These are phyloP conservation scores for Calliopsis andreniformis DNA, from an alignment of 1,140 invertebrate species.

Conservation along the genomic window DNA sequence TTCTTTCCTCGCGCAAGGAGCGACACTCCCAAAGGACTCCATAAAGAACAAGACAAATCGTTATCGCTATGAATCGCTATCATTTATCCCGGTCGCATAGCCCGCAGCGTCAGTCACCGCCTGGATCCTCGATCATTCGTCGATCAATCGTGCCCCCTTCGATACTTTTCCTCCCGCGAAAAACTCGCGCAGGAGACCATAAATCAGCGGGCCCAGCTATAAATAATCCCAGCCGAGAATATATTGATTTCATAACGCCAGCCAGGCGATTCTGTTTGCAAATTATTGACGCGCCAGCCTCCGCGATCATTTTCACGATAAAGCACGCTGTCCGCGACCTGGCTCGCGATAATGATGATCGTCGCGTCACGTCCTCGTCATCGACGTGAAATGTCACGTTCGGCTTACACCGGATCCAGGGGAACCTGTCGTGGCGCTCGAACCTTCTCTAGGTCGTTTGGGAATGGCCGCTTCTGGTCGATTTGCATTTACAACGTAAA, in stretches of 20 bases:
- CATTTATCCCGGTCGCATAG: not conserved
- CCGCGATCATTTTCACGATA: not conserved
- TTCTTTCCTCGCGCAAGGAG: conserved; percentile 51
- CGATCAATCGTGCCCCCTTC: not conserved
- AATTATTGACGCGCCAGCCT: conserved; percentile 22
- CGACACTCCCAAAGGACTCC: not conserved
- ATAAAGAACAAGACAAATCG: not conserved
- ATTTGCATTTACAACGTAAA: conserved; percentile 69
- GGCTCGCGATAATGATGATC: not conserved
- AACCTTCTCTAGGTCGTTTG: conserved; percentile 67
- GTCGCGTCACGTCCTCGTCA: not conserved
- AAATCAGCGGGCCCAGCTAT: conserved; percentile 33
- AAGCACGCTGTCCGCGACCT: not conserved
- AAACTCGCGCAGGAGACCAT: conserved; percentile 7
- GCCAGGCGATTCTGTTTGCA: conserved; percentile 5
- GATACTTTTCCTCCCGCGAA: conserved; percentile 18
- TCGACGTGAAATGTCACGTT: conserved; percentile 46
- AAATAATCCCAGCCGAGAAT: conserved; percentile 33
- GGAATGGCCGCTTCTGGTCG: conserved; percentile 6
- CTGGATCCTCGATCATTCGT: not conserved
- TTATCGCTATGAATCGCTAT: not conserved
- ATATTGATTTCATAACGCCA: conserved; percentile 35
- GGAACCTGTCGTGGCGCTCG: not conserved
- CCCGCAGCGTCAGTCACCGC: not conserved
- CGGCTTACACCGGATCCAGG: conserved; percentile 10